Evolutionary conservation across 2,113 vertebrate species (phyloP), one percentile per base, ranked within the genome.

Genomic region (Labeo rohita): DNA sequence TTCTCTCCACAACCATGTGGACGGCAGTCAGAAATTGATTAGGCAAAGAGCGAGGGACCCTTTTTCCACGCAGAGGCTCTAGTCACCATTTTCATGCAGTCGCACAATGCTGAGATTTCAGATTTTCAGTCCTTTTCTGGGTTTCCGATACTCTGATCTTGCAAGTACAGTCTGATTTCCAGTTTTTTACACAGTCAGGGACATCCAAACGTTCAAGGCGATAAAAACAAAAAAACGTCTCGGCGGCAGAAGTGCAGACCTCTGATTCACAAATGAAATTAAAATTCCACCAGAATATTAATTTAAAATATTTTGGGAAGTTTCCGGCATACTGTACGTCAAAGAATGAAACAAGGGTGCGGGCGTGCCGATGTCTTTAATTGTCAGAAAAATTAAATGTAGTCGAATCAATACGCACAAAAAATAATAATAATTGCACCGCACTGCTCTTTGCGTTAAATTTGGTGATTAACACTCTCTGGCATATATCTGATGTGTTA

Each of bases 1-100:
- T 92, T 85, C 87, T 88, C 15, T 79, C 86, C 89, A 89, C 92
- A 91, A 93, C 93, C 92, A 92, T 90, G 87, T 91, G 87, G 89
- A 89, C 91, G 88, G 89, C 91, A 85, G 90, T 91, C 89, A 85
- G 82, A 93, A 95, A 95, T 94, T 91, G 93, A 95, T 95, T 94
- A 91, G 89, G 92, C 39, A 91, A 89, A 89, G 90, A 87, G 90
- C 87, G 76, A 90, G 88, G 85, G 90, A 79, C 82, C 85, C 81
- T 91, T 91, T 94, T 92, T 90, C 88, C 56, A 63, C 28, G 70
- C 87, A 85, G 89, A 91, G 87, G 90, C 80, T 68, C 86, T 21
- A 72, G 36, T 74, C 43, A 74, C 91, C 88, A 79, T 90, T 90
- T 91, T 80, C 81, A 90, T 59, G 49, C 78, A 61, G 50, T 68